Conservation (phyloP, 1,140 invertebrate species). For the Bombus affinis region DNA sequence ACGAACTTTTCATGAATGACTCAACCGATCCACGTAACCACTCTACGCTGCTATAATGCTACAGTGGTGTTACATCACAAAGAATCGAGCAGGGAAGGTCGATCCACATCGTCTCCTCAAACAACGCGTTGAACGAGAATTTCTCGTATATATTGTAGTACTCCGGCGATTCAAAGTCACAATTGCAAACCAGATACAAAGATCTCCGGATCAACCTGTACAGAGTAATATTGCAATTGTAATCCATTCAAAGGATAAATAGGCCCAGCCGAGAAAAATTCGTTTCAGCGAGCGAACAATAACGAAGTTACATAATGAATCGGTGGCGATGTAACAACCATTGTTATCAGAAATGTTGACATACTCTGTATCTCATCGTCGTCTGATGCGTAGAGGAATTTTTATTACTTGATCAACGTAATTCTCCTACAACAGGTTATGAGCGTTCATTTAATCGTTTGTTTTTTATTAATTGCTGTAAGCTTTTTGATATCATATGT, state of each 20-base stretch:
- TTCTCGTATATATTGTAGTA: neutral
- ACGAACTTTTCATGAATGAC: conserved; percentile 28
- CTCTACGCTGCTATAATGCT: no score
- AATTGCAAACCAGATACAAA: neutral
- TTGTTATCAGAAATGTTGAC: conserved; percentile 41
- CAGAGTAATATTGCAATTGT: neutral
- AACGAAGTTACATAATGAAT: conserved; percentile 22
- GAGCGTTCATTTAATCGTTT: no score
- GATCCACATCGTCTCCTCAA: neutral
- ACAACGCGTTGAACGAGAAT: neutral
- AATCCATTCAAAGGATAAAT: neutral
- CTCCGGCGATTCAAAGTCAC: no score
- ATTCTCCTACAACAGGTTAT: no score
- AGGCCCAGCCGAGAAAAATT: neutral
- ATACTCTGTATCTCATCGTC: conserved; percentile 20
- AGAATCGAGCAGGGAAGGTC: conserved; percentile 21
- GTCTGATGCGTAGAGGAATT: no score
- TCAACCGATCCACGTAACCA: conserved; percentile 24
- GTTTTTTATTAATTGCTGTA: no score
- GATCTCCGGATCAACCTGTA: neutral
- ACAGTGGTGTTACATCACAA: conserved; percentile 4
- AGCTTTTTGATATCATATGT: no score
- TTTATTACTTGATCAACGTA: no score
- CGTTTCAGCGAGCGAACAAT: neutral
- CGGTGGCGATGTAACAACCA: conserved; percentile 19